These are phyloP conservation scores for Asobara japonica DNA, from an alignment of 1,140 invertebrate species.

Conservation along the genomic window DNA sequence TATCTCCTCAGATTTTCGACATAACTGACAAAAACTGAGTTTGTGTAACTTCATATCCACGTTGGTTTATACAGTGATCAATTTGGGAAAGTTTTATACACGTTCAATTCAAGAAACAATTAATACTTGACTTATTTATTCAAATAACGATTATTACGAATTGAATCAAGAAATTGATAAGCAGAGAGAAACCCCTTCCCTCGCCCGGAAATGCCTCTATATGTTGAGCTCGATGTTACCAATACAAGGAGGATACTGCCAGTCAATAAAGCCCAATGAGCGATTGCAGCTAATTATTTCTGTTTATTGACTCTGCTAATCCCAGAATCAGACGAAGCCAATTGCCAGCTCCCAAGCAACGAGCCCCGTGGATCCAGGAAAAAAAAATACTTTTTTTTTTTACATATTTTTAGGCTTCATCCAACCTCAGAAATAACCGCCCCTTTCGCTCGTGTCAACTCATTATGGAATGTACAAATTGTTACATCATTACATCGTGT, in stretches of 20 bases:
- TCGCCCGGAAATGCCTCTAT: slow-evolving; percentile 46
- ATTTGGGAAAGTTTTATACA: too few relatives aligned
- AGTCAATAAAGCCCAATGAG: slow-evolving; percentile 48
- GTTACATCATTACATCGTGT: slow-evolving; percentile 49
- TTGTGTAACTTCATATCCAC: too few relatives aligned
- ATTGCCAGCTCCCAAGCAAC: slow-evolving; percentile 48
- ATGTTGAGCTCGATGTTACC: slow-evolving; percentile 47
- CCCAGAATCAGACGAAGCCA: slow-evolving; percentile 5
- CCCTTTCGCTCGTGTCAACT: slow-evolving; percentile 40
- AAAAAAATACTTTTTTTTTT: neutral
- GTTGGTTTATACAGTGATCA: too few relatives aligned
- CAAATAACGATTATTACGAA: too few relatives aligned
- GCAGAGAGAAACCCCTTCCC: slow-evolving; percentile 1
- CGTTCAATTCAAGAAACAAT: too few relatives aligned
- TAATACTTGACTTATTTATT: too few relatives aligned
- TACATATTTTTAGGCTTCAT: neutral
- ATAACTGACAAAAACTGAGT: too few relatives aligned
- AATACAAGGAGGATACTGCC: slow-evolving; percentile 51
- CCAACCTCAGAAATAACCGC: neutral
- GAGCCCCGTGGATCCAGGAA: slow-evolving; percentile 21
- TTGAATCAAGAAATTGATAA: neutral
- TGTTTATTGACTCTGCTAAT: neutral
- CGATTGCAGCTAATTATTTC: slow-evolving; percentile 30
- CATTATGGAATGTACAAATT: slow-evolving; percentile 76
- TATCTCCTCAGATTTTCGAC: too few relatives aligned